Percentiles rank a stretch among this genome's conserved stretches.
phyloP scores from a whole-genome alignment of 2,113 vertebrate species.

The Eretmodus cyanostictus region DNA sequence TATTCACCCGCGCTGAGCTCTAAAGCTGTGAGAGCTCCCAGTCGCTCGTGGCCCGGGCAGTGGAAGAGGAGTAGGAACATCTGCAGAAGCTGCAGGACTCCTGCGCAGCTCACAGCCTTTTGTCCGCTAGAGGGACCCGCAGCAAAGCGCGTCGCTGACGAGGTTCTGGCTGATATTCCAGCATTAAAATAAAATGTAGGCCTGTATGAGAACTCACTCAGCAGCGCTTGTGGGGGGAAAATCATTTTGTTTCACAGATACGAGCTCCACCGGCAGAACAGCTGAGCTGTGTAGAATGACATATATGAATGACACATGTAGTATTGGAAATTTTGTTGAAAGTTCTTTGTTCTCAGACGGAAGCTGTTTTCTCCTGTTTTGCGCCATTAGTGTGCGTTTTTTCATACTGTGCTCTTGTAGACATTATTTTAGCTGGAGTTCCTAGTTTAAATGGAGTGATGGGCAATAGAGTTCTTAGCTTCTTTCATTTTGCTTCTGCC shows the following conservation, averaged over 20 bases:
- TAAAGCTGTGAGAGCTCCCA: neutral
- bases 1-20: neutral
- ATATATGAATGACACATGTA: neutral
- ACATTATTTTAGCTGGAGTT: neutral
- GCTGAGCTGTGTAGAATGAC: neutral
- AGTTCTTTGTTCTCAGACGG: neutral
- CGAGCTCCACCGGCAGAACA: neutral
- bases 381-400: neutral
- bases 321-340: neutral
- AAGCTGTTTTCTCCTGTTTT: neutral
- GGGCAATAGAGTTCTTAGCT: neutral
- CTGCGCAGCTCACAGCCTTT: neutral
- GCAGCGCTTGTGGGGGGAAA: neutral
- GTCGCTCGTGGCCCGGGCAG: neutral
- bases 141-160: neutral
- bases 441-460: neutral
- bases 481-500: neutral
- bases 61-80: neutral
- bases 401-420: neutral
- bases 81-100: constrained; percentile 13
- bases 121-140: constrained; percentile 56
- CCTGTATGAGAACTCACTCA: neutral
- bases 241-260: neutral
- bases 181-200: neutral
- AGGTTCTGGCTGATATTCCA: neutral